Evolutionary conservation across 92 coral and sea anemone genomes (phyloP).

Genomic region (Phenganax stokvisi): DNA sequence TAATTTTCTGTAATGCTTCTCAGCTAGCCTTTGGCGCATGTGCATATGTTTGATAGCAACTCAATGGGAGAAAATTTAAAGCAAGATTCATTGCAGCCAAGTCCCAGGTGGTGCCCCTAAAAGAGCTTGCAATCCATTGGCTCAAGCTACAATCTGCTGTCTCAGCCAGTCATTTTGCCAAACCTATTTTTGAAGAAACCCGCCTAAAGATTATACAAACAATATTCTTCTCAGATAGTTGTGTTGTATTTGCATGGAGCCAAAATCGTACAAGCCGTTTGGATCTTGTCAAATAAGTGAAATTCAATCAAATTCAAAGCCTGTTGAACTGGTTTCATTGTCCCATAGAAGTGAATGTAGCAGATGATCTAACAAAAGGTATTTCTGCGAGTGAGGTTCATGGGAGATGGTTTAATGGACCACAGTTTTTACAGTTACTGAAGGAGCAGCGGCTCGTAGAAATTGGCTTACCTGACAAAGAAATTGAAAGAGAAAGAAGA

Average conservation of each 20-base stretch:
- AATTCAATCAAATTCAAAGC: conserved; percentile 44
- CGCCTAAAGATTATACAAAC: conserved; percentile 17
- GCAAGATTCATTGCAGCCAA: conserved; percentile 45
- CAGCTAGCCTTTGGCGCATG: conserved; percentile 46
- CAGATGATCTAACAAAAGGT: conserved; percentile 59
- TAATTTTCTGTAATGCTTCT: conserved; percentile 45
- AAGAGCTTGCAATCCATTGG: conserved; percentile 46
- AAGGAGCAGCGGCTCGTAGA: conserved; percentile 50
- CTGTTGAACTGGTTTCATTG: conserved; percentile 48
- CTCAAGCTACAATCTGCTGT: conserved; percentile 52
- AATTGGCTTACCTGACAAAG: conserved; percentile 38
- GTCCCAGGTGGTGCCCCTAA: conserved; percentile 41
- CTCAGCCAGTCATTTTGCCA: conserved; percentile 39
- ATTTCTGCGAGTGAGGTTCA: conserved; percentile 46
- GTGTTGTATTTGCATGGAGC: conserved; percentile 41
- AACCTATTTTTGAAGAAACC: conserved; percentile 34
- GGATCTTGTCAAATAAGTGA: no score
- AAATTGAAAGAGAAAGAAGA: conserved; percentile 42
- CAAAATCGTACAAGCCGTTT: no score
- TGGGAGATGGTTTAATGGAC: conserved; percentile 63
- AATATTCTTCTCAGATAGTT: conserved; percentile 43
- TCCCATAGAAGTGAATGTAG: conserved; percentile 47
- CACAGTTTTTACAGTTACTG: conserved; percentile 44
- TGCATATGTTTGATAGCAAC: conserved; percentile 39
- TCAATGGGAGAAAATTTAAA: conserved; percentile 31